Evolutionary conservation across 2,797 vertebrate species (phyloP), one percentile per base, ranked within the genome.

Genomic region (Taeniopygia guttata): DNA sequence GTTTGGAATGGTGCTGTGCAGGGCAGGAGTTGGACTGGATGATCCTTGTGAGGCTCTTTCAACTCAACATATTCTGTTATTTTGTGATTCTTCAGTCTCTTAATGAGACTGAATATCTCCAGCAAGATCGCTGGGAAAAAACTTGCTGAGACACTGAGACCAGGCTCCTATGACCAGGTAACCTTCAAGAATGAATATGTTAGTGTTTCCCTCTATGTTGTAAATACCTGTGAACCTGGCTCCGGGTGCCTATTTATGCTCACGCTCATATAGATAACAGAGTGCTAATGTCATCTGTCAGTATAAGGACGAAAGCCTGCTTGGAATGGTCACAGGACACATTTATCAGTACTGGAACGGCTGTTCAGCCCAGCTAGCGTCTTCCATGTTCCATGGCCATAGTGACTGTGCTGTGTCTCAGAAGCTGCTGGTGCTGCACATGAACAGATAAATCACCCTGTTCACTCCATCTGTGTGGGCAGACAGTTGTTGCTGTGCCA

Each of bases 401-500:
- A 32, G 69, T 56, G 72, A 25, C 52, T 83, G 21, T 43, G 23
- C 38, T 67, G 48, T 6, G 2, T 27, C 83, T 78, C 66, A 55
- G 85, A 93, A 94, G 51, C 2, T 4, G 80, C 62, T 81, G 26
- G n/a, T 81, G 26, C 36, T 81, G 76, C 69, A 90, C 36, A 8
- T 10, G 58, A 83, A 69, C n/a, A 69, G 55, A 94, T 95, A 90
- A 93, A 94, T 94, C 93, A 95, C 17, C 21, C 62, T 13, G 22
- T 73, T 90, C 5, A 0, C 55, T 92, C 89, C 89, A 96, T 94
- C 93, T 96, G 94, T 73, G 77, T 80, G 89, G 72, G 55, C 63
- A 94, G 84, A 38, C 87, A 94, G 88, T 56, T 76, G 62, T 93
- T 94, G 46, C 73, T 84, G 10, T n/a, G 63, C 90, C 95, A 91